Evolutionary conservation across 2,113 vertebrate species (phyloP).

Genomic region (Myiopsitta monachus): DNA sequence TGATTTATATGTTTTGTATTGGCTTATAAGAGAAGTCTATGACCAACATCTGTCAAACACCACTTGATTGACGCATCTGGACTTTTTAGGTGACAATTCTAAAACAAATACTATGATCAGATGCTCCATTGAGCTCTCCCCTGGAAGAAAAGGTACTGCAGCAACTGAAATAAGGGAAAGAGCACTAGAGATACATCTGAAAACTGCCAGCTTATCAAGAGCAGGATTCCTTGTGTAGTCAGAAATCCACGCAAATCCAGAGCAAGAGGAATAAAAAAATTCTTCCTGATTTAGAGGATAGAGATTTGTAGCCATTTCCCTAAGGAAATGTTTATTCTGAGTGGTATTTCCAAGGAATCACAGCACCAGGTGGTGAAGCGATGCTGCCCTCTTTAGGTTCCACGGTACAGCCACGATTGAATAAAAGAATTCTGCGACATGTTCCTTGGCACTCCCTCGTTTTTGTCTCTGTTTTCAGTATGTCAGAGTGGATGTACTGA

Average conservation of each 20-base stretch:
- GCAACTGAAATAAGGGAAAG: not conserved
- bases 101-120: not conserved
- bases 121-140: not conserved
- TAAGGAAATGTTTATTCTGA: not conserved
- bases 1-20: not conserved
- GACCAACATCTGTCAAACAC: not conserved
- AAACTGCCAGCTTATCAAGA: not conserved
- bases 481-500: not conserved
- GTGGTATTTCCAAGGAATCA: fast-evolving
- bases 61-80: not conserved
- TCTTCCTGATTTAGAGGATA: not conserved
- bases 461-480: not conserved
- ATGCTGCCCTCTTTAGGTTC: constrained; percentile 65
- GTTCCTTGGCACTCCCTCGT: not conserved
- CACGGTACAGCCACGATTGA: not conserved
- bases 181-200: not conserved
- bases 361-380: not conserved
- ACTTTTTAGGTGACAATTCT: not conserved
- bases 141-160: not conserved
- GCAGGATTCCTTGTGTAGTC: not conserved
- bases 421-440: not conserved
- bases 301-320: not conserved
- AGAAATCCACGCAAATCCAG: not conserved
- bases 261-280: not conserved
- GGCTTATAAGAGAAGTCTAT: not conserved